Percentiles rank a stretch among this genome's conserved stretches.
Conservation (phyloP, 2,797 vertebrate species). For the Zalophus californianus region DNA sequence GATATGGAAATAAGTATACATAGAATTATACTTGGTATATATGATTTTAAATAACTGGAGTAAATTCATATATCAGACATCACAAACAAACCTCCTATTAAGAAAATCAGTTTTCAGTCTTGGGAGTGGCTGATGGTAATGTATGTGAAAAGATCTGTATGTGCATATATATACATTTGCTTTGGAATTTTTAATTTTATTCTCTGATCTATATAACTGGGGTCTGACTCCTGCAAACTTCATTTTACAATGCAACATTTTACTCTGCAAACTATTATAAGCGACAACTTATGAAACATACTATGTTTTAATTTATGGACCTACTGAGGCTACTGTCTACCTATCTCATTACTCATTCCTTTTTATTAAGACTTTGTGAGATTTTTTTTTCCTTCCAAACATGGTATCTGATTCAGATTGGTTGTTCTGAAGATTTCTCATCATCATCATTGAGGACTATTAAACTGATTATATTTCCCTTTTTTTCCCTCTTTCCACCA, state of each 20-base stretch:
- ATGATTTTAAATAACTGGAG: not conserved
- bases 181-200: not conserved
- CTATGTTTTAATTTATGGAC: not conserved
- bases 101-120: not conserved
- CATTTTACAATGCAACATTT: not conserved
- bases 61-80: not conserved
- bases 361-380: not conserved
- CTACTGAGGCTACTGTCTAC: not conserved
- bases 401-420: not conserved
- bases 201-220: not conserved
- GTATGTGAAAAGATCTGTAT: not conserved
- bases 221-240: not conserved
- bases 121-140: not conserved
- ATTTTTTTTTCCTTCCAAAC: not conserved
- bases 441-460: not conserved
- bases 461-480: not conserved
- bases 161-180: not conserved
- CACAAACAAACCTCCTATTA: not conserved
- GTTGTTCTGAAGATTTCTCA: not conserved
- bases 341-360: not conserved
- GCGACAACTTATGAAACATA: not conserved
- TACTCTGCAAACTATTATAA: not conserved
- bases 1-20: not conserved
- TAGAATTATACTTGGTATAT: not conserved
- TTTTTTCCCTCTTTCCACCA: not conserved